Conservation (phyloP, 2,888 invertebrate genomes). For the Mycalesis mineus region DNA sequence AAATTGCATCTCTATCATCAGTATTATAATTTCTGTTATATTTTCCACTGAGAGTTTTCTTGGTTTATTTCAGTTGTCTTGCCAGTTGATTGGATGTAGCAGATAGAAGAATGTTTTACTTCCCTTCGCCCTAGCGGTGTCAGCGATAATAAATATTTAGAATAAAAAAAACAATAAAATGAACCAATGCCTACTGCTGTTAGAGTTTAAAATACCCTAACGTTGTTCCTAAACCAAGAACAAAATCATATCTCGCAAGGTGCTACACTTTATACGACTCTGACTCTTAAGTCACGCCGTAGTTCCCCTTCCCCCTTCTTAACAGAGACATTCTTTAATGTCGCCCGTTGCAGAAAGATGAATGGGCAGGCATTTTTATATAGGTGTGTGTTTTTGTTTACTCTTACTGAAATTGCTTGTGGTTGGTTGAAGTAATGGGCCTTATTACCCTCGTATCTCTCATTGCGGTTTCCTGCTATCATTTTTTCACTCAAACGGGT, state of each 20-base stretch:
- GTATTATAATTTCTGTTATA: background rate
- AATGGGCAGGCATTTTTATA: constrained; percentile 75
- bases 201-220: constrained; percentile 37
- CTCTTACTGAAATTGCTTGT: constrained; percentile 62
- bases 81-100: background rate
- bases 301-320: constrained; percentile 68
- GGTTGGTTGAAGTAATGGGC: constrained; percentile 67
- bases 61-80: constrained; percentile 5
- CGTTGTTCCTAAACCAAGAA: constrained; percentile 20
- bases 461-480: constrained; percentile 63
- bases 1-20: background rate
- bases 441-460: constrained; percentile 57
- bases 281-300: constrained; percentile 47
- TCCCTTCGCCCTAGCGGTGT: constrained; percentile 46
- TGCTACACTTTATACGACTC: constrained; percentile 46
- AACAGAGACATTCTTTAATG: constrained; percentile 75
- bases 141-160: constrained; percentile 59
- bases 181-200: constrained; percentile 26
- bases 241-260: constrained; percentile 13
- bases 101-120: constrained; percentile 25
- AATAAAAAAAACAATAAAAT: constrained; percentile 48
- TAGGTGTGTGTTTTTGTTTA: constrained; percentile 72
- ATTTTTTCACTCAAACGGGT: constrained; percentile 20
- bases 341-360: constrained; percentile 72
- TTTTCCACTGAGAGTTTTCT: background rate